Evolutionary conservation across 2,113 vertebrate genomes (phyloP), one percentile per base, ranked within the genome.

Genomic region (Globicephala melas): DNA sequence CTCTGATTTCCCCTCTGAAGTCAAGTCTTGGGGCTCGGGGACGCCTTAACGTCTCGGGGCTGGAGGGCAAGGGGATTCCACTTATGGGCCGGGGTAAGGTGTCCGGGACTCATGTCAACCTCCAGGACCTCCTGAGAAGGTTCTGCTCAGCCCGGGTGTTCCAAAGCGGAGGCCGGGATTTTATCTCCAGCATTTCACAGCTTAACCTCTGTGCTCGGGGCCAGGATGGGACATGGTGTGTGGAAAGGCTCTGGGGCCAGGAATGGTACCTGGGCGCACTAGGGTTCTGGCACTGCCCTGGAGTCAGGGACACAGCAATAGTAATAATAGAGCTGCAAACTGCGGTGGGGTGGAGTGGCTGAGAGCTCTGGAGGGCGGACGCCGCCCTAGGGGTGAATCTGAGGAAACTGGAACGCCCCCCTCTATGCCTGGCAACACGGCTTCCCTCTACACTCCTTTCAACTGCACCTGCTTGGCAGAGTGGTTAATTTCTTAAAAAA

Each of bases 361-460:
- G 84, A 70, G 82, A 38, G 26, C 23, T 25, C 26, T 0, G 44
- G 62, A 38, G 44, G 50, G 31, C 81, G 79, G 97, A 97, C 98
- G 98, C 98, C 98, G 98, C 98, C 98, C 98, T 98, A 98, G 98
- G 96, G 98, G 98, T 71, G 95, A 97, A 53, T 90, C 79, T 47
- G 83, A 95, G 58, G 89, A 83, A 89, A 36, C 18, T 28, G 94
- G 83, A 87, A 7, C 31, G 5, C 73, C 36, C 60, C 33, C 38
- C 23, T 47, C 41, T 25, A 6, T 36, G 55, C n/a, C 89, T 73
- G 53, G 47, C 53, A 25, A 20, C 50, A 9, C 28, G 25, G n/a
- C 84, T 55, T 26, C 76, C 70, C 58, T 93, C 58, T n/a, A 13
- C 76, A 53, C 2, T 28, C 73, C n/a, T 31, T 83, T 85, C 65